These are phyloP conservation scores for Acromyrmex echinatior DNA, from an alignment of 1,140 invertebrate genomes.

Conservation along the genomic window DNA sequence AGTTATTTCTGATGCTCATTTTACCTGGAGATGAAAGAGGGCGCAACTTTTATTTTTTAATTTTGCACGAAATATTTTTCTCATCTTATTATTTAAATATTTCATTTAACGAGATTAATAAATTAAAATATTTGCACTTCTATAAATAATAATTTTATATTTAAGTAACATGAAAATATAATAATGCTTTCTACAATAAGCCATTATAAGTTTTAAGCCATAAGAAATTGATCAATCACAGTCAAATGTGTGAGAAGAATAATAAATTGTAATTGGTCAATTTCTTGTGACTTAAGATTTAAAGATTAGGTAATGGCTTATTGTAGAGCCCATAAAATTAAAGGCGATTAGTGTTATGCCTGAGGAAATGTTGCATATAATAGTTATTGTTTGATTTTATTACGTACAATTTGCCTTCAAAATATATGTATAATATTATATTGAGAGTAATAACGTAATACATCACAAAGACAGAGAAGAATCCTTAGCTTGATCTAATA, in stretches of 20 bases:
- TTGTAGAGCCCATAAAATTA: not conserved
- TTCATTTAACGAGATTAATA: not conserved
- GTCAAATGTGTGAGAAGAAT: too few species aligned
- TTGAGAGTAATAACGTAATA: conserved; percentile 38
- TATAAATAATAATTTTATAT: not conserved
- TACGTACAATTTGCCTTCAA: conserved; percentile 47
- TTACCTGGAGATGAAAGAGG: not conserved
- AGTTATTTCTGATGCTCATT: conserved; percentile 1
- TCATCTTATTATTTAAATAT: not conserved
- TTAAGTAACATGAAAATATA: not conserved
- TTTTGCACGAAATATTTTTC: not conserved
- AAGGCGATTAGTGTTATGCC: not conserved
- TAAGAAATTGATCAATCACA: too few species aligned
- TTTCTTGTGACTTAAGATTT: too few species aligned
- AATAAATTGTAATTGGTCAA: too few species aligned
- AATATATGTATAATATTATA: conserved; percentile 43
- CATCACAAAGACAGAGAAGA: conserved; percentile 18
- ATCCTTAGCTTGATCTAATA: conserved; percentile 32
- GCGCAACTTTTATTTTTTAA: not conserved
- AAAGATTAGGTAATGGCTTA: too few species aligned
- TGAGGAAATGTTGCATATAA: conserved; percentile 22
- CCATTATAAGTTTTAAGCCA: too few species aligned
- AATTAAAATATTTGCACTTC: not conserved
- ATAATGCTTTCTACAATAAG: too few species aligned
- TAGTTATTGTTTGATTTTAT: conserved; percentile 29